Evolutionary conservation across 2,888 invertebrate species (phyloP).

Genomic region (Cephus sareptanus): DNA sequence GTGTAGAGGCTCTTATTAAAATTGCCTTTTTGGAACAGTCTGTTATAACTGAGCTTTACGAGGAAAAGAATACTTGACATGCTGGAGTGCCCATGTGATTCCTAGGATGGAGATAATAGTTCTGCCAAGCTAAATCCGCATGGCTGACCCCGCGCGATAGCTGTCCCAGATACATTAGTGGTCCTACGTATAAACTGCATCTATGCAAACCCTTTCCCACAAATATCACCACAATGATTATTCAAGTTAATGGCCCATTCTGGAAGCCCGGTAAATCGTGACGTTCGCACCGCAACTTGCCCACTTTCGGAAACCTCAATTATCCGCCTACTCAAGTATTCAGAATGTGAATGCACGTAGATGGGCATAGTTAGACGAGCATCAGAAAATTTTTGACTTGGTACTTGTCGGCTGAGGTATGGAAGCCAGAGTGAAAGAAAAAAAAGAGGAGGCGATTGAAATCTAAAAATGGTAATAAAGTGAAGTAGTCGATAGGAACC

Average conservation of each 20-base stretch:
- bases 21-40: no score
- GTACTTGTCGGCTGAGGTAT: background rate
- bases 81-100: background rate
- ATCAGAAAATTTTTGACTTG: background rate
- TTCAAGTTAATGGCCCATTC: constrained; percentile 57
- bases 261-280: constrained; percentile 48
- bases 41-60: no score
- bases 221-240: constrained; percentile 50
- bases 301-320: constrained; percentile 27
- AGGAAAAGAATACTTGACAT: background rate
- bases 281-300: constrained; percentile 52
- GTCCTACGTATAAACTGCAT: background rate
- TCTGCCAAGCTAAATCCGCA: background rate
- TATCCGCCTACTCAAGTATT: background rate
- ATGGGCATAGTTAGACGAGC: no score
- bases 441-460: background rate
- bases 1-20: no score
- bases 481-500: background rate
- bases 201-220: background rate
- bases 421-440: background rate
- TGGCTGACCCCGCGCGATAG: background rate
- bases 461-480: background rate
- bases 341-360: background rate
- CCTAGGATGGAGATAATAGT: background rate
- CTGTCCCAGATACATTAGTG: background rate